A percentile compares a stretch with the other conserved stretches of the same genome.
These are phyloP conservation scores for Dione juno DNA, from an alignment of 2,888 invertebrate species.

Conservation along the genomic window DNA sequence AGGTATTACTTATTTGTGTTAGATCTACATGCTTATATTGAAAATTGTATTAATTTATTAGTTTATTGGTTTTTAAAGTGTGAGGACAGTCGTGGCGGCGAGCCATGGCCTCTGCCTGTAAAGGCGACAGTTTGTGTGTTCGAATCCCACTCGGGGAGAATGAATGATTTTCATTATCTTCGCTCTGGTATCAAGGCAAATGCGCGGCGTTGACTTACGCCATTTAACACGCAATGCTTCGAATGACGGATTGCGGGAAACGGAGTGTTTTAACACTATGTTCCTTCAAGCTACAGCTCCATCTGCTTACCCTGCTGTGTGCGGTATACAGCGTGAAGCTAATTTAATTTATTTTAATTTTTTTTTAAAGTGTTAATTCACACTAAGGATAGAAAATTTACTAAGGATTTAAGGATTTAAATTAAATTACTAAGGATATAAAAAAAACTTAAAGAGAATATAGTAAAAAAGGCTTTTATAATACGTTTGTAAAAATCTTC, in stretches of 20 bases:
- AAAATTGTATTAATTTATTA: too few species aligned
- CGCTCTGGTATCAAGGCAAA: neutral
- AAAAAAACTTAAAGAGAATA: too few species aligned
- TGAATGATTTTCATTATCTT: neutral
- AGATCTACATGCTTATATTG: constrained; percentile 45
- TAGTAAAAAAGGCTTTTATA: too few species aligned
- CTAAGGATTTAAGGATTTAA: too few species aligned
- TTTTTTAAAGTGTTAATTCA: too few species aligned
- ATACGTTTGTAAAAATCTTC: too few species aligned
- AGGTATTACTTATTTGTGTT: constrained; percentile 47
- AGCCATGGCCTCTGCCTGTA: too few species aligned
- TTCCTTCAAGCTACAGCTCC: neutral
- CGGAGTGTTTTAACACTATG: neutral
- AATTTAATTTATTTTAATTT: neutral
- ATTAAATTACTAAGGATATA: too few species aligned
- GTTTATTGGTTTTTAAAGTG: too few species aligned
- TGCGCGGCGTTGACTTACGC: neutral
- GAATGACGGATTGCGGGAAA: neutral
- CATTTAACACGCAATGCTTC: neutral
- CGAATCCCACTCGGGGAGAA: constrained; percentile 11
- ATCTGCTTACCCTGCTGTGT: neutral
- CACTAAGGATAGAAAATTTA: too few species aligned
- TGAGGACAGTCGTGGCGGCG: too few species aligned
- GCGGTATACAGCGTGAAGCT: neutral
- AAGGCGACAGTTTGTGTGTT: too few species aligned